Evolutionary conservation across 2,888 invertebrate genomes (phyloP).

Genomic region (Sisyra terminalis): DNA sequence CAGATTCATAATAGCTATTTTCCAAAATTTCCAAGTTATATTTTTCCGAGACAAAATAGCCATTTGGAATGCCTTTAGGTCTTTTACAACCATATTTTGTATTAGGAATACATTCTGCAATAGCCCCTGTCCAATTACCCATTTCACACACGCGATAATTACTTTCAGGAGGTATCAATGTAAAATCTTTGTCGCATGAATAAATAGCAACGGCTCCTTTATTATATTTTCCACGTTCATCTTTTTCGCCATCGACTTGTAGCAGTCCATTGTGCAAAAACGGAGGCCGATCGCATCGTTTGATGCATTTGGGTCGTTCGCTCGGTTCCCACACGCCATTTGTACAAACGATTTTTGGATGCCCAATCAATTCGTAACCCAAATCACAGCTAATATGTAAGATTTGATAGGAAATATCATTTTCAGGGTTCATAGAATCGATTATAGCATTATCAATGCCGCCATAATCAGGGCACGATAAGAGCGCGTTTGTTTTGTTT

Average conservation of each 20-base stretch:
- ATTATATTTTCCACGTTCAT: conserved; percentile 17
- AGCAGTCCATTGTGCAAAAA: conserved; percentile 20
- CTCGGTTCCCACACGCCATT: conserved; percentile 22
- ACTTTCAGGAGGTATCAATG: conserved; percentile 21
- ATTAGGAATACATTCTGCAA: conserved; percentile 19
- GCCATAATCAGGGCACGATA: conserved; percentile 17
- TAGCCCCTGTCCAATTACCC: conserved; percentile 25
- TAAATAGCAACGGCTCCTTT: conserved; percentile 23
- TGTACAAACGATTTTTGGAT: conserved; percentile 21
- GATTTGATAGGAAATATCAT: conserved; percentile 1
- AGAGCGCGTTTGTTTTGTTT: conserved; percentile 11
- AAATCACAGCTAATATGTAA: conserved; percentile 19
- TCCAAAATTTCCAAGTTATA: conserved; percentile 11
- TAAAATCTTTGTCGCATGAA: conserved; percentile 20
- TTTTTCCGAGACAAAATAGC: conserved; percentile 23
- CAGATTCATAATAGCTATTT: conserved; percentile 16
- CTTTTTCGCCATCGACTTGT: conserved; percentile 17
- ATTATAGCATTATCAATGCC: conserved; percentile 17
- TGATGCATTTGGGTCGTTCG: conserved; percentile 17
- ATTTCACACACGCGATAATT: conserved; percentile 23
- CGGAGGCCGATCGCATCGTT: conserved; percentile 21
- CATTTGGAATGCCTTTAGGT: conserved; percentile 21
- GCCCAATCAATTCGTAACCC: conserved; percentile 23
- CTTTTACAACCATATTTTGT: conserved; percentile 17
- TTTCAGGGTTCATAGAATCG: conserved; percentile 5